phyloP scores from a whole-genome alignment of 2,797 vertebrate species.

The Protosalanx chinensis region DNA sequence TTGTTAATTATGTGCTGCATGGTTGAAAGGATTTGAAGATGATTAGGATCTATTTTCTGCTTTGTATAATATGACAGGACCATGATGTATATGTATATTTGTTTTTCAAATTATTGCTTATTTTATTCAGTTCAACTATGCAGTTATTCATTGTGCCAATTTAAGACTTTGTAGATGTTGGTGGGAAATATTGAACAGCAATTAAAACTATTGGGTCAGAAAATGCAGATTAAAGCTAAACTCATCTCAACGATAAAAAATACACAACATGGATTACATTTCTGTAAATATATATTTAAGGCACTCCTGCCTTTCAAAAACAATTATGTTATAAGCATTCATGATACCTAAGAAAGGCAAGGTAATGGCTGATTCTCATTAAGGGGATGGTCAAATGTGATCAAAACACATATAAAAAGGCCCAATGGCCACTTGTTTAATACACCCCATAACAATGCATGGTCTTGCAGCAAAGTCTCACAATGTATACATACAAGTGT shows the following conservation, averaged over 20 bases:
- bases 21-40: no score
- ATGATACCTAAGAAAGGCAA: background rate
- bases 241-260: no score
- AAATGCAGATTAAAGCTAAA: no score
- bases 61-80: background rate
- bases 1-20: no score
- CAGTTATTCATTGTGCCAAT: no score
- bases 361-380: background rate
- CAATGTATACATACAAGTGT: background rate
- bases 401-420: background rate
- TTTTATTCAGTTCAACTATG: no score
- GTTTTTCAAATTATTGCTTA: background rate
- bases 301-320: background rate
- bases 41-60: no score
- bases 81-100: background rate
- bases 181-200: no score
- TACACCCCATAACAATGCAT: background rate
- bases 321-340: background rate
- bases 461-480: background rate
- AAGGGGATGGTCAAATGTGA: background rate
- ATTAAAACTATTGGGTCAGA: no score
- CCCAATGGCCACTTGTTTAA: background rate
- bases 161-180: no score
- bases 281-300: conserved; percentile 11
- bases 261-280: background rate